Percentiles rank a stretch among this genome's conserved stretches.
These are phyloP conservation scores for Eumacrocentrus americanus DNA, from an alignment of 2,888 invertebrate species.

Conservation along the genomic window DNA sequence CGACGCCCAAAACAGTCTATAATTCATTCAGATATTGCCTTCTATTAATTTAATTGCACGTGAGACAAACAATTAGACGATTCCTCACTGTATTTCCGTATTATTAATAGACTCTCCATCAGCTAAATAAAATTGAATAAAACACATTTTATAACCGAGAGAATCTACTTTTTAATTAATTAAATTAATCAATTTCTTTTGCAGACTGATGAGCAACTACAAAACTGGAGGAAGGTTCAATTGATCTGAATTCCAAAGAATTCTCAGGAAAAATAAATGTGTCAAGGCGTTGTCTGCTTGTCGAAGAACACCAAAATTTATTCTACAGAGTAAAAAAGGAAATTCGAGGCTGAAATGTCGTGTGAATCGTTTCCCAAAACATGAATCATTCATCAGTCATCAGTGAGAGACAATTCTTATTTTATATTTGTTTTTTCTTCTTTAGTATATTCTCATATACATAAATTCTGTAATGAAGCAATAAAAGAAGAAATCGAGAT, in stretches of 20 bases:
- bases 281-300: neutral
- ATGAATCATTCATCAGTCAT: constrained; percentile 13
- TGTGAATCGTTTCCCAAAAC: constrained; percentile 7
- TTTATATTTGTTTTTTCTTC: neutral
- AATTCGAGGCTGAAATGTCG: constrained; percentile 4
- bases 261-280: constrained; percentile 3
- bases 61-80: neutral
- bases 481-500: too few relatives aligned
- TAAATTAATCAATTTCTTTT: neutral
- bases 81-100: neutral
- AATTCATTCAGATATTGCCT: constrained; percentile 9
- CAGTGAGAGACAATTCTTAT: neutral
- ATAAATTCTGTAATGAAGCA: too few relatives aligned
- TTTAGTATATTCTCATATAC: neutral
- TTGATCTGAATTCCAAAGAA: neutral
- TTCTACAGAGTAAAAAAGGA: neutral
- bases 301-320: neutral
- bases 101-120: neutral
- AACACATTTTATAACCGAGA: too few relatives aligned
- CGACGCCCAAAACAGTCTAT: constrained; percentile 2
- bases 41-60: constrained; percentile 6
- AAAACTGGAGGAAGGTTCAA: neutral
- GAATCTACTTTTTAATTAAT: neutral
- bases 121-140: too few relatives aligned
- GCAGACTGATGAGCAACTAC: neutral